A percentile compares a stretch with the other conserved stretches of the same genome.
phyloP scores from a whole-genome alignment of 2,113 vertebrate species.

The Chaetodon auriga region DNA sequence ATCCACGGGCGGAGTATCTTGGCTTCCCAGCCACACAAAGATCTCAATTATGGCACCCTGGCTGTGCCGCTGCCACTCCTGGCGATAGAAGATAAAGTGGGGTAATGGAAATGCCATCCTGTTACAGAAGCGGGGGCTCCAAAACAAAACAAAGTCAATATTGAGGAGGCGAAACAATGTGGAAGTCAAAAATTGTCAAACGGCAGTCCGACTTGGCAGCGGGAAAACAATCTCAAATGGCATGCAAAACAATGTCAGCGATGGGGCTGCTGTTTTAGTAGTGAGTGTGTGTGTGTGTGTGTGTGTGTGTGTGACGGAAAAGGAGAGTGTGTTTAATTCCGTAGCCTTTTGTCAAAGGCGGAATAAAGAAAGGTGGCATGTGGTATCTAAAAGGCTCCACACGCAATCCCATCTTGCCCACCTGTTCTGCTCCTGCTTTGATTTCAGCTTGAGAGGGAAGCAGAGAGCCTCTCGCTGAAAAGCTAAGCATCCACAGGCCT shows the following conservation, averaged over 20 bases:
- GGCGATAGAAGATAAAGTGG: slow-evolving; percentile 74
- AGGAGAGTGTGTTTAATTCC: slow-evolving; percentile 21
- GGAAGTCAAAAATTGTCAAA: slow-evolving; percentile 74
- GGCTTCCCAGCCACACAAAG: slow-evolving; percentile 36
- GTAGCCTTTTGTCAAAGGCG: slow-evolving; percentile 52
- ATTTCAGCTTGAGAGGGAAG: slow-evolving; percentile 66
- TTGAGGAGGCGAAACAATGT: slow-evolving; percentile 64
- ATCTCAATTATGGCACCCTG: slow-evolving; percentile 64
- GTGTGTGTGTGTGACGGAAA: not conserved
- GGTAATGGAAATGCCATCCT: slow-evolving; percentile 76
- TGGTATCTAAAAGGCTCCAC: slow-evolving; percentile 71
- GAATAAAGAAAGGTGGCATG: slow-evolving; percentile 54
- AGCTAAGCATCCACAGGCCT: slow-evolving; percentile 41
- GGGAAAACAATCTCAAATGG: slow-evolving; percentile 62
- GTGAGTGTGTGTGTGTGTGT: not conserved
- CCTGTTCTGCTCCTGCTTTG: slow-evolving; percentile 65
- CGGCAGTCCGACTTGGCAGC: slow-evolving; percentile 49
- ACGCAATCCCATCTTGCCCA: slow-evolving; percentile 51
- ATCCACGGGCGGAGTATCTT: slow-evolving; percentile 39
- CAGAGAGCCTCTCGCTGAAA: slow-evolving; percentile 48
- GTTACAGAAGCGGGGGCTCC: slow-evolving; percentile 54
- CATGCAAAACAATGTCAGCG: slow-evolving; percentile 58
- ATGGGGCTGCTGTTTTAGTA: slow-evolving; percentile 38
- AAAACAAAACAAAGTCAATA: slow-evolving; percentile 74
- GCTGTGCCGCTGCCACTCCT: slow-evolving; percentile 50